Evolutionary conservation across 2,797 vertebrate species (phyloP).

Genomic region (Lateolabrax maculatus): DNA sequence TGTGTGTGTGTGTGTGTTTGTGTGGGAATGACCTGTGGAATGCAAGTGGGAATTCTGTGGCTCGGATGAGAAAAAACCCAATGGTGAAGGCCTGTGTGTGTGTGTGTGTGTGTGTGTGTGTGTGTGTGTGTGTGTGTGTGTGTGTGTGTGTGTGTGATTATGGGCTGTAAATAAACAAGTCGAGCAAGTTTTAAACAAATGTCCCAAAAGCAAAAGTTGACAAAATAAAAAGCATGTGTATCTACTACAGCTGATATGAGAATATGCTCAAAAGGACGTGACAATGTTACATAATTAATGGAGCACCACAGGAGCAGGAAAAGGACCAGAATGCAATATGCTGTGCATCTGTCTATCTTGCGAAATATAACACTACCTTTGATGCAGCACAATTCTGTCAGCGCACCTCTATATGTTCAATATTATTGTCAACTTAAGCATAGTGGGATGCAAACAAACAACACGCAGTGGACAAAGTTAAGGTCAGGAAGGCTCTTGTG

Average conservation of each 20-base stretch:
- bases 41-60: conserved; percentile 59
- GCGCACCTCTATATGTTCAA: conserved; percentile 3
- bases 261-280: not conserved
- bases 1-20: conserved; percentile 11
- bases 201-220: not conserved
- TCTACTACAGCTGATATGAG: not conserved
- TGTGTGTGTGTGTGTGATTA: not conserved
- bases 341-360: conserved; percentile 14
- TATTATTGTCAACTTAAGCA: not conserved
- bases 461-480: conserved; percentile 14
- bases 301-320: conserved; percentile 25
- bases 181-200: not conserved
- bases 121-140: not conserved
- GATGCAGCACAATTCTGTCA: conserved; percentile 15
- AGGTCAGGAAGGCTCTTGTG: conserved; percentile 12
- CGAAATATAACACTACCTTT: conserved; percentile 18
- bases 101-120: conserved; percentile 4
- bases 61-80: conserved; percentile 56
- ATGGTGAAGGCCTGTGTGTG: conserved; percentile 28
- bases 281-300: conserved; percentile 15
- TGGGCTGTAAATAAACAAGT: not conserved
- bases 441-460: not conserved
- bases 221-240: not conserved
- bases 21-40: conserved; percentile 41
- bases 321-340: conserved; percentile 15